Conservation (phyloP, 2,113 vertebrate genomes). For the Geothlypis trichas region DNA sequence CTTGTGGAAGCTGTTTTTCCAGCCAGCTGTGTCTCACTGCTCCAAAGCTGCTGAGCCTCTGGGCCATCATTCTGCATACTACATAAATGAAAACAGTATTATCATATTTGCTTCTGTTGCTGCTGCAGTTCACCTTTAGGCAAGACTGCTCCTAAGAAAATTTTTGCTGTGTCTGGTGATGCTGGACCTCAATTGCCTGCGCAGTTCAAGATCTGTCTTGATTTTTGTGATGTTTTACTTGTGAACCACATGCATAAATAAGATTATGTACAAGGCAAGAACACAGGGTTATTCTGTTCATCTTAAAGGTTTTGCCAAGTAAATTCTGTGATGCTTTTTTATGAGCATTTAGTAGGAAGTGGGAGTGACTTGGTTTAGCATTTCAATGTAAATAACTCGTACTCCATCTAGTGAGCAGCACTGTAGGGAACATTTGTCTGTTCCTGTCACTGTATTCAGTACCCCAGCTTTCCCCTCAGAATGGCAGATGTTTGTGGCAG, state of each 20-base stretch:
- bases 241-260: rapidly evolving
- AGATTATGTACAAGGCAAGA: not conserved
- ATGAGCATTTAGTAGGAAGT: not conserved
- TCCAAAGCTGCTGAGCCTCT: not conserved
- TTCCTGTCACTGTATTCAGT: not conserved
- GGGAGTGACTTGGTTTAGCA: not conserved
- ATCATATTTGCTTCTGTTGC: not conserved
- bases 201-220: not conserved
- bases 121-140: not conserved
- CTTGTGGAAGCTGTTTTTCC: not conserved
- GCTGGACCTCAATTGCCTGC: not conserved
- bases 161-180: not conserved
- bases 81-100: not conserved
- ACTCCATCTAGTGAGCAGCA: not conserved
- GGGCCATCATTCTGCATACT: not conserved
- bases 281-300: not conserved
- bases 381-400: not conserved
- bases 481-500: not conserved
- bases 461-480: not conserved
- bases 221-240: not conserved
- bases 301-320: not conserved
- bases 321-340: not conserved
- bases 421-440: not conserved
- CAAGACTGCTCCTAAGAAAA: not conserved
- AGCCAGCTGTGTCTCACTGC: not conserved